A percentile compares a stretch with the other conserved stretches of the same genome.
phyloP scores from a whole-genome alignment of 2,888 invertebrate species.

The Congeria kusceri region DNA sequence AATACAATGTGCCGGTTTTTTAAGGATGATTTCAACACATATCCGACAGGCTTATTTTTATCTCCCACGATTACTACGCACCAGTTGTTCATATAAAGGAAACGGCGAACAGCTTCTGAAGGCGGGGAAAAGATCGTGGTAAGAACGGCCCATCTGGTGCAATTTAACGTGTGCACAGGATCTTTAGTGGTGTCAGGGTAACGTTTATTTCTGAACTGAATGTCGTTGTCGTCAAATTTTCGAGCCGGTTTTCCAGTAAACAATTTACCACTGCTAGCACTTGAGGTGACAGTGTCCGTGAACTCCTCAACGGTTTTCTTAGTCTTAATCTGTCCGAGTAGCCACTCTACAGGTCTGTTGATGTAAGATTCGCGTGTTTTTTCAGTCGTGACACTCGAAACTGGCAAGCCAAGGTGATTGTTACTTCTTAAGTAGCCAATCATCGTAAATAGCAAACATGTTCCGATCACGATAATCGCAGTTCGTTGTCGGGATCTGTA shows the following conservation, averaged over 20 bases:
- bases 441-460: too few species aligned
- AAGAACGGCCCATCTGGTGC: slow-evolving; percentile 16
- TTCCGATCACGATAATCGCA: too few species aligned
- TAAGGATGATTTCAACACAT: not conserved
- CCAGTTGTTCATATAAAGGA: slow-evolving; percentile 5
- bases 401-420: too few species aligned
- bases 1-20: slow-evolving; percentile 1
- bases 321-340: too few species aligned
- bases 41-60: not conserved
- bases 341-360: too few species aligned
- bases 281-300: too few species aligned
- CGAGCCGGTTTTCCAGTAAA: not conserved
- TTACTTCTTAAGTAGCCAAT: too few species aligned
- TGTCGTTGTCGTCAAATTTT: not conserved
- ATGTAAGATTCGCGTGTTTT: too few species aligned
- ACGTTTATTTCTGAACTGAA: not conserved
- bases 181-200: not conserved
- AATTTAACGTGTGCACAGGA: not conserved
- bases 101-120: slow-evolving; percentile 17
- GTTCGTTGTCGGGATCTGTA: too few species aligned
- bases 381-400: too few species aligned
- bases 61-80: slow-evolving; percentile 24
- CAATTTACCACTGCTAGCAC: not conserved
- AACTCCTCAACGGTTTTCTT: too few species aligned
- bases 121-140: slow-evolving; percentile 20